phyloP scores from a whole-genome alignment of 64 coral and sea anemone genomes.

The Montipora efflorescens region DNA sequence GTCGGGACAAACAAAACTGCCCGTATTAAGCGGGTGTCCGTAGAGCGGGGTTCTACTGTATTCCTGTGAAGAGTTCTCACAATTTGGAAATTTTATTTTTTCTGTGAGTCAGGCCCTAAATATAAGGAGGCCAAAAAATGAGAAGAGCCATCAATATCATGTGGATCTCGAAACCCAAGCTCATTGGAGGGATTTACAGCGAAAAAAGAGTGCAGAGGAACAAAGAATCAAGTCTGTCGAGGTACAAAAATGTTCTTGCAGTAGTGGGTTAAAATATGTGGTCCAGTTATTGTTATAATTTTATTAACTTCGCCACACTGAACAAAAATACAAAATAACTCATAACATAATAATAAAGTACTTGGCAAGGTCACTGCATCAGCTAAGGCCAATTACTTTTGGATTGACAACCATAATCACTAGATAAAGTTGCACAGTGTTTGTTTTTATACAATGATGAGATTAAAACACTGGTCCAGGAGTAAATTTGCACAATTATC shows the following conservation, averaged over 20 bases:
- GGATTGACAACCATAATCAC: neutral
- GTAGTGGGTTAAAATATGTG: no score
- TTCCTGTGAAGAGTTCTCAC: neutral
- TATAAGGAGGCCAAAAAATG: slow-evolving; percentile 81
- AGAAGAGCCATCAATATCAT: slow-evolving; percentile 71
- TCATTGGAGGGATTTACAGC: slow-evolving; percentile 41
- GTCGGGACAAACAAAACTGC: slow-evolving; percentile 56
- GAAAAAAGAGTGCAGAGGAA: slow-evolving; percentile 57
- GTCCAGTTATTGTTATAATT: no score
- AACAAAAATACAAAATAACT: no score
- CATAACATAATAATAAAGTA: no score
- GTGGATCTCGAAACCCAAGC: slow-evolving; percentile 72
- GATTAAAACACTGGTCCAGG: neutral
- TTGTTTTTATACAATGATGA: neutral
- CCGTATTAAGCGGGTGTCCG: slow-evolving; percentile 12
- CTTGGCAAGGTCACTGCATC: no score
- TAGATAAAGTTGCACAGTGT: neutral
- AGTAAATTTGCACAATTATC: no score
- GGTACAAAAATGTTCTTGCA: slow-evolving; percentile 39
- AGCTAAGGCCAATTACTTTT: no score
- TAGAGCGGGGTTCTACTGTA: neutral
- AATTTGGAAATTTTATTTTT: neutral
- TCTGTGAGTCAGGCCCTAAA: slow-evolving; percentile 32
- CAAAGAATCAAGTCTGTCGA: slow-evolving; percentile 49
- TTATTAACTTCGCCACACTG: no score